Base-by-base conservation (phyloP, 2,888 invertebrate species). In the Noctua janthe region DNA sequence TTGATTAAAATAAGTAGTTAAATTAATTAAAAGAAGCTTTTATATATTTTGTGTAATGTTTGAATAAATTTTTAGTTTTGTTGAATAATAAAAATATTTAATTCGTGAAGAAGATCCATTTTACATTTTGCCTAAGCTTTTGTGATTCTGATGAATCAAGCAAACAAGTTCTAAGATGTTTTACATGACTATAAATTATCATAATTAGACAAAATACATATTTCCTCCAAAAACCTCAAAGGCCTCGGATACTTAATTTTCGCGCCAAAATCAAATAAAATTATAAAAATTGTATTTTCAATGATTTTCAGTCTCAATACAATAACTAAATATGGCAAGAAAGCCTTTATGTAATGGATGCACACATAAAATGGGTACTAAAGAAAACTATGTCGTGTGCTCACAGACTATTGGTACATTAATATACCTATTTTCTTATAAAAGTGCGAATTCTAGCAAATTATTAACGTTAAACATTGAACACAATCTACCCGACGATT, bases 271-370 rank as follows among this genome's bases (percentile, higher is more conserved):
- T 73, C 70, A 78, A 83, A 78, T 59, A 35, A 74, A 76, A 82
- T 66, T 67, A 76, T 71, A 39, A 39, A 49, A 71, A 81, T 77
- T 84, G 76, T 83, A 81, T 84, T 83, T 82, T 78, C 81, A 89
- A 85, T 81, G 77, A 83, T 86, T 84, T 87, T 91, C 89, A 91
- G 91, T 91, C 90, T 90, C 85, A 86, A 86, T 82, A 85, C 78
- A 82, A 84, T 82, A 87, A 84, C 76, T 80, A 88, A 91, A 87
- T 91, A 91, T 91, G 93, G 92, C 93, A 93, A 92, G 92, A 92
- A 85, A 75, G 85, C 86, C 83, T 87, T 85, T 76, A 71, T 80
- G 70, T 74, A 70, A 62, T 67, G n/a, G 66, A 74, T 75, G 75
- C 73, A 87, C 59, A 83, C 62, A 78, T 70, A 78, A 77, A 86